These are phyloP conservation scores for Poeciliopsis presidionis DNA, from an alignment of 2,797 vertebrate genomes.

Conservation along the genomic window DNA sequence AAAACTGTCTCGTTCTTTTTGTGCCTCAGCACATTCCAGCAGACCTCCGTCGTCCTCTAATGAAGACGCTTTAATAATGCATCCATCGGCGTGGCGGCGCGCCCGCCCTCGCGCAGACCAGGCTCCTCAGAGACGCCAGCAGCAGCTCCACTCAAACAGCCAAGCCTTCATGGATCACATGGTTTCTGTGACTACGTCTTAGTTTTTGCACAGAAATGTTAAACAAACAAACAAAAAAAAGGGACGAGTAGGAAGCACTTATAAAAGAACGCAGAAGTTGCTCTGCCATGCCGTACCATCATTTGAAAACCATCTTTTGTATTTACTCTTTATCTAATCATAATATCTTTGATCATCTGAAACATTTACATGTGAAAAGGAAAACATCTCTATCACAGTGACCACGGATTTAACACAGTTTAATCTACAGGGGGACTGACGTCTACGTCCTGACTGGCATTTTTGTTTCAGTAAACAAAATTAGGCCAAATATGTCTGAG, in stretches of 20 bases:
- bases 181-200: conserved; percentile 22
- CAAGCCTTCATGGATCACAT: conserved; percentile 11
- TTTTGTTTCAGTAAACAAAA: not conserved
- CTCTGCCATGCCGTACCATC: not conserved
- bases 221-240: not conserved
- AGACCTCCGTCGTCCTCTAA: conserved; percentile 26
- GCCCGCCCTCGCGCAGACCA: conserved; percentile 20
- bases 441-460: not conserved
- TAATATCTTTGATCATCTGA: not conserved
- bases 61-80: conserved; percentile 63
- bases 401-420: not conserved
- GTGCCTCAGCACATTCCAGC: conserved; percentile 34
- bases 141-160: conserved; percentile 19
- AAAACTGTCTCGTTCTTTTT: conserved; percentile 12
- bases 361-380: not conserved
- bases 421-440: not conserved
- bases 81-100: conserved; percentile 36
- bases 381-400: not conserved
- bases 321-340: not conserved
- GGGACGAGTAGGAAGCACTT: not conserved
- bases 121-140: conserved; percentile 41
- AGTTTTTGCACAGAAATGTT: not conserved
- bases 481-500: not conserved
- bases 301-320: not conserved
- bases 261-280: not conserved